These are phyloP conservation scores for Prolemur simus DNA, from an alignment of 2,113 vertebrate species.

Conservation along the genomic window DNA sequence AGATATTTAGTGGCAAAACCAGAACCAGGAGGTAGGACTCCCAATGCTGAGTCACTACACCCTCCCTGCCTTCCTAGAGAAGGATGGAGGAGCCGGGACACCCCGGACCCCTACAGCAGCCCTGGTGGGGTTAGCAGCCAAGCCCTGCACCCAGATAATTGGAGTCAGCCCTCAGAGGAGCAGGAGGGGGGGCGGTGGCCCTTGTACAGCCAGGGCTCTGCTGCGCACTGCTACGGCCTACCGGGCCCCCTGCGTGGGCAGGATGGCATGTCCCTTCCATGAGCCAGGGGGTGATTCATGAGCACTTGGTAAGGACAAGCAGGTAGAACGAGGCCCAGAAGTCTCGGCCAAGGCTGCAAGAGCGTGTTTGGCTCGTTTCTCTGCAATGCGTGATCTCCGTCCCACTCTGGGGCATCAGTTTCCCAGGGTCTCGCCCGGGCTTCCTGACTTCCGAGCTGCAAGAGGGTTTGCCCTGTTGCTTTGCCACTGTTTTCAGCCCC, in stretches of 20 bases:
- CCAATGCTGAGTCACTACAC: neutral
- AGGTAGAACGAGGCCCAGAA: neutral
- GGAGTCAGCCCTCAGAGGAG: neutral
- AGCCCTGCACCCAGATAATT: rapidly evolving
- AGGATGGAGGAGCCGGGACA: neutral
- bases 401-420: rapidly evolving
- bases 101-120: rapidly evolving
- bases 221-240: neutral
- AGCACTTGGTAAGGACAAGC: rapidly evolving
- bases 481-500: neutral
- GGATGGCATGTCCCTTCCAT: neutral
- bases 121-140: rapidly evolving
- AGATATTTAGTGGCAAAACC: neutral
- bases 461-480: neutral
- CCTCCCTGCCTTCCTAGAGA: neutral
- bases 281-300: neutral
- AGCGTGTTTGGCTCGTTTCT: neutral
- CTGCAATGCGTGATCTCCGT: rapidly evolving
- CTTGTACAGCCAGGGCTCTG: rapidly evolving
- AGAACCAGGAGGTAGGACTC: neutral
- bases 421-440: rapidly evolving
- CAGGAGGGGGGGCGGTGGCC: neutral
- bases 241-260: rapidly evolving
- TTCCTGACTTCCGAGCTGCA: rapidly evolving
- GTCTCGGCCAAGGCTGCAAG: neutral